Percentiles rank a stretch among this genome's conserved stretches.
Conservation (phyloP, 2,888 invertebrate species). For the Operophtera brumata region DNA sequence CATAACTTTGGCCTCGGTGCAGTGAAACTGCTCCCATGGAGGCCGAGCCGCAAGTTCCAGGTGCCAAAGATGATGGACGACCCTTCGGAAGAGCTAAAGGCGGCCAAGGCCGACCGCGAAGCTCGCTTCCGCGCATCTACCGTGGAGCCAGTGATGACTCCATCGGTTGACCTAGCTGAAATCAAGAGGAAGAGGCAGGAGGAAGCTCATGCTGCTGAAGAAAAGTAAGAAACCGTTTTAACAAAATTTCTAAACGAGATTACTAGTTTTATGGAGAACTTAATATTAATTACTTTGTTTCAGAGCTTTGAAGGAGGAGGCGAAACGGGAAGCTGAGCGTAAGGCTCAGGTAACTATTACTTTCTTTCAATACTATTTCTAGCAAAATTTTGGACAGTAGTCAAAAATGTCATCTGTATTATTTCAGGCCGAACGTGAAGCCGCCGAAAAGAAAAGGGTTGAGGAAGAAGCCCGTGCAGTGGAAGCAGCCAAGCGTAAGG, state of each 20-base stretch:
- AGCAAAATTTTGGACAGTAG: background rate
- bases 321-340: conserved; percentile 74
- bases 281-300: conserved; percentile 33
- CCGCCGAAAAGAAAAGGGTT: conserved; percentile 72
- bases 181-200: conserved; percentile 81
- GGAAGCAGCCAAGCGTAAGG: conserved; percentile 75
- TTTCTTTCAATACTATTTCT: background rate
- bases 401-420: background rate
- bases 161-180: conserved; percentile 78
- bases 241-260: background rate
- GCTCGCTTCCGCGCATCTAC: conserved; percentile 81
- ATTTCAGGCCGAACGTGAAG: conserved; percentile 64
- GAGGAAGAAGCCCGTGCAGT: conserved; percentile 80
- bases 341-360: conserved; percentile 63
- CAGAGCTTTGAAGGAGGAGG: conserved; percentile 77
- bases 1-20: conserved; percentile 70
- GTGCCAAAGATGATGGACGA: conserved; percentile 80
- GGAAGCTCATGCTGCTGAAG: conserved; percentile 83
- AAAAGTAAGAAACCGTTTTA: conserved; percentile 67
- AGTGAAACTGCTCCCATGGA: conserved; percentile 84
- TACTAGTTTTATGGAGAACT: background rate
- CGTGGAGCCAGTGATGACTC: conserved; percentile 65
- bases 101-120: conserved; percentile 82
- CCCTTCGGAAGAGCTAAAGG: conserved; percentile 80
- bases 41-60: conserved; percentile 86